Percentiles rank a stretch among this genome's conserved stretches.
These are phyloP conservation scores for Sebastiscus albofasciatus DNA, from an alignment of 2,797 vertebrate species.

Conservation along the genomic window DNA sequence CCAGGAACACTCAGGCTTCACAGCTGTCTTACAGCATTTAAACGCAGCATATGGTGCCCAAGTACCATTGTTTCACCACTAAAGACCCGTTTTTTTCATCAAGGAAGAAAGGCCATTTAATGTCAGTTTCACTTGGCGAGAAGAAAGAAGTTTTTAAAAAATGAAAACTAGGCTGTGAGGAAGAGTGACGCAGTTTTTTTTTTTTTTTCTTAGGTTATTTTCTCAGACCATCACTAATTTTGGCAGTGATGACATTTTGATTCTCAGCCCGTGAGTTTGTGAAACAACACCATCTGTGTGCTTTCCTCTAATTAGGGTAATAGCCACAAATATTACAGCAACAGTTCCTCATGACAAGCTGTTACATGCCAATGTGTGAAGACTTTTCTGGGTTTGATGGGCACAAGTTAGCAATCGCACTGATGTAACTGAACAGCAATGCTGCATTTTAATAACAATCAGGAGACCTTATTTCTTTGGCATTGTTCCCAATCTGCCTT, in stretches of 20 bases:
- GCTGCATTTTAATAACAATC: constrained; percentile 55
- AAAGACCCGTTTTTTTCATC: constrained; percentile 82
- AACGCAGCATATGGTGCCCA: constrained; percentile 85
- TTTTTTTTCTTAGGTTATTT: constrained; percentile 35
- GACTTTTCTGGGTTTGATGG: constrained; percentile 70
- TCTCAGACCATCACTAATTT: constrained; percentile 81
- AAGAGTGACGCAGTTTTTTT: constrained; percentile 46
- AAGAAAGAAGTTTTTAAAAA: constrained; percentile 65
- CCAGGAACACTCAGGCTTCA: constrained; percentile 84
- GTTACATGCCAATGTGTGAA: constrained; percentile 81
- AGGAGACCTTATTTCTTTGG: constrained; percentile 51
- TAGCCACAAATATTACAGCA: constrained; percentile 86
- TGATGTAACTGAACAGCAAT: constrained; percentile 66
- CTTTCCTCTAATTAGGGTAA: constrained; percentile 87
- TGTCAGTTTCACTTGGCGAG: constrained; percentile 73
- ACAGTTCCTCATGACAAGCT: constrained; percentile 85
- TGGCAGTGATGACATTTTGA: constrained; percentile 86
- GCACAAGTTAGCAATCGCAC: constrained; percentile 70
- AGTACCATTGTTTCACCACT: constrained; percentile 85
- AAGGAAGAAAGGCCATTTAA: constrained; percentile 75
- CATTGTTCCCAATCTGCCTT: constrained; percentile 17
- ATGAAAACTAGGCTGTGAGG: constrained; percentile 63
- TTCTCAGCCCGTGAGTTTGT: constrained; percentile 84
- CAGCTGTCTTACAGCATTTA: constrained; percentile 86
- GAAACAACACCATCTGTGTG: constrained; percentile 87